phyloP scores from a whole-genome alignment of 2,888 invertebrate genomes.

The Polydrusus cervinus region DNA sequence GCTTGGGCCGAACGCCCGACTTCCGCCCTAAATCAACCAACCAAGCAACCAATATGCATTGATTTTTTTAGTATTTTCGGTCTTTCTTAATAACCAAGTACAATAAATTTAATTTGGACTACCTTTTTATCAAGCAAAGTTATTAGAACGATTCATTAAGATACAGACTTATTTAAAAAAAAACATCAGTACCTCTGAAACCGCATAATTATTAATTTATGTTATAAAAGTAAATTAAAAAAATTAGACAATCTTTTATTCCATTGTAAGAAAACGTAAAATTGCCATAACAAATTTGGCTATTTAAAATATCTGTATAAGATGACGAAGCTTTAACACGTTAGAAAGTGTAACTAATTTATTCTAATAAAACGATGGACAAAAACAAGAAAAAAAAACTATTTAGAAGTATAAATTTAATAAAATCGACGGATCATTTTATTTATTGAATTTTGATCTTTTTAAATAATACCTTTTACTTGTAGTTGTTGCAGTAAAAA shows the following conservation, averaged over 20 bases:
- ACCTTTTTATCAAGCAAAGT: background rate
- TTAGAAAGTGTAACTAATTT: conserved; percentile 49
- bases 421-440: conserved; percentile 9
- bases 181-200: background rate
- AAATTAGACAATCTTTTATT: background rate
- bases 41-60: background rate
- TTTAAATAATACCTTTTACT: conserved; percentile 20
- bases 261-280: conserved; percentile 18
- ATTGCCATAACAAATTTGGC: conserved; percentile 12
- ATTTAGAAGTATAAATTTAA: conserved; percentile 16
- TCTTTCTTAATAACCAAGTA: background rate
- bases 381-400: conserved; percentile 31
- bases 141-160: background rate
- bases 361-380: conserved; percentile 26
- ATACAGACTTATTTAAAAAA: background rate
- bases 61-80: background rate
- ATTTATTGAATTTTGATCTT: conserved; percentile 20
- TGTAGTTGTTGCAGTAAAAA: conserved; percentile 3
- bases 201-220: conserved; percentile 1
- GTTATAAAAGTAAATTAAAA: background rate
- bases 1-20: no score
- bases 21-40: no score
- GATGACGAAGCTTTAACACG: conserved; percentile 16
- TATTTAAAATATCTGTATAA: conserved; percentile 16
- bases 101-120: background rate